Conservation (phyloP, 2,113 vertebrate species). For the Entosphenus tridentatus region DNA sequence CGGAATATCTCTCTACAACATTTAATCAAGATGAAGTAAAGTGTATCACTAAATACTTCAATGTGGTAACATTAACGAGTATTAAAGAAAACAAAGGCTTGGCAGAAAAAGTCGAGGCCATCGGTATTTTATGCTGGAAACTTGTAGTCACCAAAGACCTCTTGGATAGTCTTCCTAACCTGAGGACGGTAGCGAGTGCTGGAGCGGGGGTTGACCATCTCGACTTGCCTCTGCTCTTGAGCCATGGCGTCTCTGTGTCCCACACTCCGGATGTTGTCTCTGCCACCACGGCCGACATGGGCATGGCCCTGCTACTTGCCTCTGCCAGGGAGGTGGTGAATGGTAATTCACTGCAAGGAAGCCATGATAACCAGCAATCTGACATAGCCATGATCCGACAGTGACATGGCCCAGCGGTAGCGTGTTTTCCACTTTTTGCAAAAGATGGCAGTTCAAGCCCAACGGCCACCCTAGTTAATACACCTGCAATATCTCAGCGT, state of each 20-base stretch:
- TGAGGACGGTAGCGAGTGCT: constrained; percentile 29
- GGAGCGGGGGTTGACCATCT: constrained; percentile 42
- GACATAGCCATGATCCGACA: too few relatives aligned
- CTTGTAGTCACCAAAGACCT: constrained; percentile 18
- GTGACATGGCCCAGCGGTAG: too few relatives aligned
- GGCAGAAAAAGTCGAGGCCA: constrained; percentile 20
- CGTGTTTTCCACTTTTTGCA: too few relatives aligned
- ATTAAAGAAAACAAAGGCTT: constrained; percentile 21
- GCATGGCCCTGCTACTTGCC: constrained; percentile 35
- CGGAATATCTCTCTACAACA: too few relatives aligned
- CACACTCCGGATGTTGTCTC: constrained; percentile 30
- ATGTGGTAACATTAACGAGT: constrained; percentile 22
- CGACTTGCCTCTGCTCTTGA: constrained; percentile 27
- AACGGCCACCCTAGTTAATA: too few relatives aligned
- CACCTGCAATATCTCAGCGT: too few relatives aligned
- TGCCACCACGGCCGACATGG: constrained; percentile 32
- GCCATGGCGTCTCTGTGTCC: constrained; percentile 29
- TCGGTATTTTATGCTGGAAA: constrained; percentile 21
- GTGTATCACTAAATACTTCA: constrained; percentile 27
- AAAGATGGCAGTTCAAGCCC: too few relatives aligned
- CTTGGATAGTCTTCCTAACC: constrained; percentile 22
- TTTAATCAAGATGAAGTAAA: too few relatives aligned
- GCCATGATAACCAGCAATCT: too few relatives aligned
- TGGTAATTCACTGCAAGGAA: constrained; percentile 17
- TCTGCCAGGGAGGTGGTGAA: constrained; percentile 32